These are phyloP conservation scores for Blennius ocellaris DNA, from an alignment of 2,113 vertebrate genomes.

Conservation along the genomic window DNA sequence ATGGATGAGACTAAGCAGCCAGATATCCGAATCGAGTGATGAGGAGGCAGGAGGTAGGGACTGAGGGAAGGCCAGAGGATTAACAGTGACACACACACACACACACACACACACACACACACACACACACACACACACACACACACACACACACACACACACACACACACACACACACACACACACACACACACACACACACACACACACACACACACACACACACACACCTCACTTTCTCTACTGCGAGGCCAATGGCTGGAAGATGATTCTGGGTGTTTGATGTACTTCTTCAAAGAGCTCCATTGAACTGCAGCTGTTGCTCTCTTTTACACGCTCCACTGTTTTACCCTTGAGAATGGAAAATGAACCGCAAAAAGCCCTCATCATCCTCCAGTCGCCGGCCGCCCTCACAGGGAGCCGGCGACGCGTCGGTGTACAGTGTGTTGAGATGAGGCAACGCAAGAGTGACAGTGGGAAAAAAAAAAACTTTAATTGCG, in stretches of 20 bases:
- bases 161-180: background rate
- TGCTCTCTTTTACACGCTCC: conserved; percentile 67
- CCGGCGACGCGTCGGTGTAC: background rate
- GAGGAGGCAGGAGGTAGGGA: conserved; percentile 49
- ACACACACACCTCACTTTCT: conserved; percentile 22
- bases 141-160: conserved; percentile 8
- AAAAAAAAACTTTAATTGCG: background rate
- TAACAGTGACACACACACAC: conserved; percentile 53
- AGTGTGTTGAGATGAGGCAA: background rate
- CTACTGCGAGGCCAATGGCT: conserved; percentile 60
- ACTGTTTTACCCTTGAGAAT: conserved; percentile 69
- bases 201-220: conserved; percentile 6
- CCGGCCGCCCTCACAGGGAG: conserved; percentile 33
- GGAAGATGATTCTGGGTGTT: conserved; percentile 71
- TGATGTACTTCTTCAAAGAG: conserved; percentile 83
- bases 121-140: conserved; percentile 29
- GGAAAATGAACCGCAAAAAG: conserved; percentile 67
- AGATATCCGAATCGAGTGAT: conserved; percentile 39
- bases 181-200: conserved; percentile 36
- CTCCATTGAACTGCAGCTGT: conserved; percentile 75
- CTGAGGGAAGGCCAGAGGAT: conserved; percentile 61
- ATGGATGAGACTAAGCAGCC: conserved; percentile 47
- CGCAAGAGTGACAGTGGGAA: background rate
- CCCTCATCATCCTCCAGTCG: conserved; percentile 47
- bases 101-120: conserved; percentile 38